Evolutionary conservation across 2,888 invertebrate species (phyloP), one percentile per base, ranked within the genome.

Genomic region (Osedax fenrisi): DNA sequence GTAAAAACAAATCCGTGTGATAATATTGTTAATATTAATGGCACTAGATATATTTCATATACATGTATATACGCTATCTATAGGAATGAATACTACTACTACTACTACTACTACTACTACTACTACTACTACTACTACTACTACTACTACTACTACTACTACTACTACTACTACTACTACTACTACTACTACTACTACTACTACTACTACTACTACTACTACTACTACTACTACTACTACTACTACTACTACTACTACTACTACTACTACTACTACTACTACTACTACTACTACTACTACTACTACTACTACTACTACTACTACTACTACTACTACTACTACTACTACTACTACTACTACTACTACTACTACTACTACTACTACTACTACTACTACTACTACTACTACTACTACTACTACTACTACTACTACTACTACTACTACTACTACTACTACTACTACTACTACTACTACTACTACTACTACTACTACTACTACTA

Each of bases 251-350:
- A 61, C 61, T 61, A 61, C 2, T 61, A 61, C 61, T 61, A 61
- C 61, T 61, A 61, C 61, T 3, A 61, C 61, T 61, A 61, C 61
- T 61, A 61, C 61, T 61, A 61, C 61, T 61, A 61, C 5, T 61
- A 61, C 61, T 61, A 61, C 61, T 61, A 61, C 61, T 61, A 61
- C 61, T 61, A 61, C 61, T 61, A 61, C 61, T 61, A 61, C 61
- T 61, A 61, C 3, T 61, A 61, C 61, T 61, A 61, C 61, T 61
- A 61, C 61, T 61, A 61, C n/a, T n/a, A n/a, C n/a, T n/a, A n/a
- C n/a, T n/a, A n/a, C n/a, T n/a, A n/a, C n/a, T n/a, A n/a, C n/a
- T n/a, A n/a, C n/a, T n/a, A n/a, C n/a, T n/a, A n/a, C n/a, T n/a
- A n/a, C n/a, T n/a, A n/a, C n/a, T n/a, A n/a, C n/a, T n/a, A n/a